Base-by-base conservation (phyloP, 2,113 vertebrate species). In the Cercopithecus mona region DNA sequence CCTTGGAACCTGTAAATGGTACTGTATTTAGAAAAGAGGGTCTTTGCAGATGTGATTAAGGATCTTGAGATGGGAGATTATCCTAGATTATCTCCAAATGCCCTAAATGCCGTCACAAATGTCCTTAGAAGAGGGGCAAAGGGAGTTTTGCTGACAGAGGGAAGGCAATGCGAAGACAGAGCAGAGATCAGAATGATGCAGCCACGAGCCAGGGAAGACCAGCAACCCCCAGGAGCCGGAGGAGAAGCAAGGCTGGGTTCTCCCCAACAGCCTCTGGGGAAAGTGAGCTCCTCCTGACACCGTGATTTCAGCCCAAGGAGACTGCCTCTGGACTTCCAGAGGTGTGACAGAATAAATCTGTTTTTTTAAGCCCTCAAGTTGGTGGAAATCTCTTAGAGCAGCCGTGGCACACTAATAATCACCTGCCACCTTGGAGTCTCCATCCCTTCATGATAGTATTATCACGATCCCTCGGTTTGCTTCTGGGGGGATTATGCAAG, bases 81-180 rank as follows among this genome's bases (percentile, higher is more conserved):
- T 32, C 68, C 72, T 57, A 22, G 79, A 57, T 59, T 48, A 40
- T 72, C 35, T 22, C 35, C 8, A 52, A 35, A 70, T 13, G 88
- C 32, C 35, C 8, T 78, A 59, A 75, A 50, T 25, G 55, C 43
- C 43, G 50, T 22, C 72, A 27, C 16, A 70, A 80, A 18, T 11
- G 10, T 70, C 50, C 52, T 38, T 35, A 22, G 1, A 27, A 75
- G 55, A 86, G 50, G 55, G 50, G 32, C 48, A 79, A 20, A 75
- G 75, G 25, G 73, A 50, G 70, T 48, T 48, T 10, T 13, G 7
- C 0, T 16, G 80, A 32, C 1, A 32, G 82, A 66, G 14, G 76
- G 35, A 40, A 57, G 75, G 75, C 0, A 0, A 55, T 0, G 12
- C 38, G 52, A 72, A 38, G 32, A 45, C 2, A 9, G n/a, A 30